These are phyloP conservation scores for Drosophila neotestacea DNA, from an alignment of 2,888 invertebrate genomes.

Conservation along the genomic window DNA sequence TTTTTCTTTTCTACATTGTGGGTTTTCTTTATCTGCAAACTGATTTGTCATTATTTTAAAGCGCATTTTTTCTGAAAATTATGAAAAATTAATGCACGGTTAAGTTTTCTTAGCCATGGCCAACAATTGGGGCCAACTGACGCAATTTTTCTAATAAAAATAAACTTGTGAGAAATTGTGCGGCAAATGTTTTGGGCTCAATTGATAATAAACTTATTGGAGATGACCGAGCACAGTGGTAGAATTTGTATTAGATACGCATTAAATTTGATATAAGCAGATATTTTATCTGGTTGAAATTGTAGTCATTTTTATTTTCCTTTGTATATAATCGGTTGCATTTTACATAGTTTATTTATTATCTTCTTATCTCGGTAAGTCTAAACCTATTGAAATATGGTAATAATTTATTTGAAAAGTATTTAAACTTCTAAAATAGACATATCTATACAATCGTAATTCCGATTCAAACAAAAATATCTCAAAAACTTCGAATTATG, in stretches of 20 bases:
- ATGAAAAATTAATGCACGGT: constrained; percentile 66
- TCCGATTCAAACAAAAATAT: background rate
- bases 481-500: background rate
- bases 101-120: constrained; percentile 7
- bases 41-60: constrained; percentile 84
- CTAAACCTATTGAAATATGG: too few relatives aligned
- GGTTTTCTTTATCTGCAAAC: constrained; percentile 75
- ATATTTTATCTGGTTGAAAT: background rate
- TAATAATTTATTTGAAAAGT: too few relatives aligned
- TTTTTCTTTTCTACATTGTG: constrained; percentile 6
- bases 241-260: too few relatives aligned
- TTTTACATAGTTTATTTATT: too few relatives aligned
- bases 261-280: background rate
- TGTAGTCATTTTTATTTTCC: background rate
- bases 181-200: constrained; percentile 14
- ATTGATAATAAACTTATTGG: constrained; percentile 9
- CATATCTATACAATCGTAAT: too few relatives aligned
- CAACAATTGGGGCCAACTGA: constrained; percentile 38
- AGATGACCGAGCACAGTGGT: constrained; percentile 7
- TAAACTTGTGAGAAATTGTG: constrained; percentile 25
- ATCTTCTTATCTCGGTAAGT: too few relatives aligned
- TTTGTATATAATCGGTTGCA: too few relatives aligned
- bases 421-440: too few relatives aligned
- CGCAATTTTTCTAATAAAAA: constrained; percentile 39
- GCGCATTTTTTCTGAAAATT: constrained; percentile 54